Conservation (phyloP, 2,888 invertebrate genomes). For the Asteroscopus sphinx region DNA sequence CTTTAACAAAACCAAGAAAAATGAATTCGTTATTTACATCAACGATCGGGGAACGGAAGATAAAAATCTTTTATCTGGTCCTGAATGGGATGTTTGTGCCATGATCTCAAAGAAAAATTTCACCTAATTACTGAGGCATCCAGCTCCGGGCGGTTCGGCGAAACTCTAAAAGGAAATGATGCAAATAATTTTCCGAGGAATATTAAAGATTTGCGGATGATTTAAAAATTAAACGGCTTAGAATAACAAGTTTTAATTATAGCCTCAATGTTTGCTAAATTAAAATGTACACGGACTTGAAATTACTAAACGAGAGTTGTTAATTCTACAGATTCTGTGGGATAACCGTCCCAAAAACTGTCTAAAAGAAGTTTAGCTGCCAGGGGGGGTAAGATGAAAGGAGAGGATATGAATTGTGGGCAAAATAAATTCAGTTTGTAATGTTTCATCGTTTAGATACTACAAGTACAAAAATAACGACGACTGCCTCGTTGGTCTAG, state of each 20-base stretch:
- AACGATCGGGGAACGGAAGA: slow-evolving; percentile 73
- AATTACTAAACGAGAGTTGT: slow-evolving; percentile 6
- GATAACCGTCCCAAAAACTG: no score
- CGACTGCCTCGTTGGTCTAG: no score
- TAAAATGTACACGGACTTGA: slow-evolving; percentile 2
- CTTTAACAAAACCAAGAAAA: slow-evolving; percentile 68
- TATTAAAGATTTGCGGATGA: slow-evolving; percentile 59
- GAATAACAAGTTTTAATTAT: slow-evolving; percentile 47
- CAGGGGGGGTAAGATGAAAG: no score
- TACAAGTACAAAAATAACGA: no score
- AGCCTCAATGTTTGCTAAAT: slow-evolving; percentile 23
- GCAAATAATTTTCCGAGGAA: slow-evolving; percentile 65
- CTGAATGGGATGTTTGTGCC: slow-evolving; percentile 82
- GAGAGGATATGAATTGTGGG: no score
- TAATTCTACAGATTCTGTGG: background rate
- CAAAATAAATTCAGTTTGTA: no score
- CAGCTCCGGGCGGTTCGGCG: slow-evolving; percentile 63
- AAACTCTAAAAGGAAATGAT: slow-evolving; percentile 65
- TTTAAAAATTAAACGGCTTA: slow-evolving; percentile 56
- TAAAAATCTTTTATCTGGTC: slow-evolving; percentile 81
- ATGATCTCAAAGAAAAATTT: slow-evolving; percentile 78
- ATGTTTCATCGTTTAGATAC: no score
- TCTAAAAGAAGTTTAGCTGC: no score
- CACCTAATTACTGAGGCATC: slow-evolving; percentile 78
- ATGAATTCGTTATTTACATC: slow-evolving; percentile 81